These are phyloP conservation scores for Okapia johnstoni DNA, from an alignment of 2,113 vertebrate genomes.

Conservation along the genomic window DNA sequence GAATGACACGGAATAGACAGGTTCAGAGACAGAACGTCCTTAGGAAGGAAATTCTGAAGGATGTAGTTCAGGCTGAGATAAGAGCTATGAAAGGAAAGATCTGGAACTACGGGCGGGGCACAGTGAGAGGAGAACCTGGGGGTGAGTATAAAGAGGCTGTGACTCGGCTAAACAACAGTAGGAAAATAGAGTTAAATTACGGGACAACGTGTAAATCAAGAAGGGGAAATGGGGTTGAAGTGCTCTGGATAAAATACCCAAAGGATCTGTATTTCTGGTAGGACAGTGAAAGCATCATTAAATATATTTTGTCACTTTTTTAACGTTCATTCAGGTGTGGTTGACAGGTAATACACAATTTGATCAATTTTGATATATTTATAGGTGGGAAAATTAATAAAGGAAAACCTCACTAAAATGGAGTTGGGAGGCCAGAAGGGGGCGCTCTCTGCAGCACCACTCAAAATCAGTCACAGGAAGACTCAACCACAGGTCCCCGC, in stretches of 20 bases:
- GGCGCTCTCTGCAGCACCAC: background rate
- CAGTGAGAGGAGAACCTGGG: background rate
- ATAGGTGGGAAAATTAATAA: background rate
- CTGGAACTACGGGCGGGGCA: accelerated
- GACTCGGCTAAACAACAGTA: background rate
- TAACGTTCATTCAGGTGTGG: background rate
- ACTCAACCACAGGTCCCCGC: background rate
- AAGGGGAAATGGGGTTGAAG: background rate
- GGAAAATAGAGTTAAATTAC: background rate
- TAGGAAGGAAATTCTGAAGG: background rate
- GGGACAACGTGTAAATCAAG: background rate
- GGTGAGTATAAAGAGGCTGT: background rate
- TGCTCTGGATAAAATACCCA: background rate
- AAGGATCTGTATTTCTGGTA: background rate
- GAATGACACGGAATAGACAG: background rate
- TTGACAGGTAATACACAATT: background rate
- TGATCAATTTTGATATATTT: background rate
- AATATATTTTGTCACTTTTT: background rate
- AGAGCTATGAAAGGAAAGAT: background rate
- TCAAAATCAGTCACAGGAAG: background rate
- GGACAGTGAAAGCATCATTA: background rate
- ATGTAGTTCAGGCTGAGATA: background rate
- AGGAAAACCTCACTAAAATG: background rate
- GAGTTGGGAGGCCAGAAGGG: background rate
- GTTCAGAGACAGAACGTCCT: background rate